Percentiles rank a stretch among this genome's conserved stretches.
Conservation (phyloP, 2,888 invertebrate species). For the Netelia virgata region DNA sequence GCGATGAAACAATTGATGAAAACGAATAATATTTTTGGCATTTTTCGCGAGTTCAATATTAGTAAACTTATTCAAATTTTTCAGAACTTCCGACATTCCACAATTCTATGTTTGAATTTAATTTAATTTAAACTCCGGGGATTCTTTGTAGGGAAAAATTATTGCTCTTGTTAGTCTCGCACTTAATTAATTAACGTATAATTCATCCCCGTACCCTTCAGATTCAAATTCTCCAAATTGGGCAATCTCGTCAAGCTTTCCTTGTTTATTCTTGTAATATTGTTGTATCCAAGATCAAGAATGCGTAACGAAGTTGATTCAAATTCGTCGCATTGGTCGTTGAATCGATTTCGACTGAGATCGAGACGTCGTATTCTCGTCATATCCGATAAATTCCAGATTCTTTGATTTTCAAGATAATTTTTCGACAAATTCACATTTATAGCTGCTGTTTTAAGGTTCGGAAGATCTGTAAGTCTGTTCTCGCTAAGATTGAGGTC, state of each 20-base stretch:
- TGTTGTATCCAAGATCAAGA: slow-evolving; percentile 87
- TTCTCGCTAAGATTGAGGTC: slow-evolving; percentile 89
- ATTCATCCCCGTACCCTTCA: slow-evolving; percentile 78
- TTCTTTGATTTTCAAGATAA: slow-evolving; percentile 48
- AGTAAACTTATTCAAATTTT: too few relatives aligned
- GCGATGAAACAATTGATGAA: too few relatives aligned
- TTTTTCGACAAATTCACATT: slow-evolving; percentile 64
- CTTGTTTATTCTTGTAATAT: slow-evolving; percentile 86
- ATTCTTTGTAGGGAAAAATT: too few relatives aligned
- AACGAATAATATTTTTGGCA: too few relatives aligned
- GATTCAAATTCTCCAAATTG: slow-evolving; percentile 87
- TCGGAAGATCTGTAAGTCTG: slow-evolving; percentile 85
- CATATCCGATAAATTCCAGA: slow-evolving; percentile 78
- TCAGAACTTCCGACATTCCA: too few relatives aligned
- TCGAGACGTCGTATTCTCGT: slow-evolving; percentile 87
- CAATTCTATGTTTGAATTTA: too few relatives aligned
- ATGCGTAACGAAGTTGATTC: slow-evolving; percentile 87
- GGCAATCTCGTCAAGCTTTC: slow-evolving; percentile 89
- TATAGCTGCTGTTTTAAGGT: slow-evolving; percentile 52
- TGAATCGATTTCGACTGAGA: slow-evolving; percentile 88
- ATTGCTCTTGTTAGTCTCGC: too few relatives aligned
- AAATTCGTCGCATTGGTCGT: slow-evolving; percentile 87
- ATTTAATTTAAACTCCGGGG: too few relatives aligned
- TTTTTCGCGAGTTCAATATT: too few relatives aligned
- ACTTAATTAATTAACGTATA: neutral